phyloP scores from a whole-genome alignment of 2,113 vertebrate species.

The Hyperopisus bebe region DNA sequence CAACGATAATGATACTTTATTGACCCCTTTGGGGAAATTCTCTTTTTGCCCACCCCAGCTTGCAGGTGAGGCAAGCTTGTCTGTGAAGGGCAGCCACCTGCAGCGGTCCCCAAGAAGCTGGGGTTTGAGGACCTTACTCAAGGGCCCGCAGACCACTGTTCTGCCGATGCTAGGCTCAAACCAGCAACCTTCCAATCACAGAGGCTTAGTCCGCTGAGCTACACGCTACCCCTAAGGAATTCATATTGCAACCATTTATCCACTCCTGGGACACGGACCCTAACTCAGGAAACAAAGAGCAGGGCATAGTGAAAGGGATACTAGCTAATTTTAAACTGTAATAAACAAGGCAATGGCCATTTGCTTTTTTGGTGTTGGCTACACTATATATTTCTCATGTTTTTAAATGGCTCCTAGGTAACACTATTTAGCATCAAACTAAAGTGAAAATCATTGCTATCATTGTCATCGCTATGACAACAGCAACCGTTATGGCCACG shows the following conservation, averaged over 20 bases:
- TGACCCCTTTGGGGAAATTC: background rate
- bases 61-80: background rate
- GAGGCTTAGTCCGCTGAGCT: background rate
- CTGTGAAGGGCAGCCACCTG: background rate
- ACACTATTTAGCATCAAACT: background rate
- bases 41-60: background rate
- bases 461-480: background rate
- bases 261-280: background rate
- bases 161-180: background rate
- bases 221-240: background rate
- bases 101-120: background rate
- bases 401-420: background rate
- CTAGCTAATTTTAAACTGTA: background rate
- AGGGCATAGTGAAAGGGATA: background rate
- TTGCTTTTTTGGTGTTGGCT: background rate
- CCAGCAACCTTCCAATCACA: background rate
- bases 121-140: background rate
- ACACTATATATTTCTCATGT: background rate
- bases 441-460: background rate
- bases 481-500: background rate
- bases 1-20: background rate
- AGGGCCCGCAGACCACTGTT: background rate
- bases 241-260: background rate
- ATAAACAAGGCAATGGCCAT: background rate
- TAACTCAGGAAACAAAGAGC: background rate